A percentile compares a stretch with the other conserved stretches of the same genome.
These are phyloP conservation scores for Ectemnius lituratus DNA, from an alignment of 2,888 invertebrate genomes.

Conservation along the genomic window DNA sequence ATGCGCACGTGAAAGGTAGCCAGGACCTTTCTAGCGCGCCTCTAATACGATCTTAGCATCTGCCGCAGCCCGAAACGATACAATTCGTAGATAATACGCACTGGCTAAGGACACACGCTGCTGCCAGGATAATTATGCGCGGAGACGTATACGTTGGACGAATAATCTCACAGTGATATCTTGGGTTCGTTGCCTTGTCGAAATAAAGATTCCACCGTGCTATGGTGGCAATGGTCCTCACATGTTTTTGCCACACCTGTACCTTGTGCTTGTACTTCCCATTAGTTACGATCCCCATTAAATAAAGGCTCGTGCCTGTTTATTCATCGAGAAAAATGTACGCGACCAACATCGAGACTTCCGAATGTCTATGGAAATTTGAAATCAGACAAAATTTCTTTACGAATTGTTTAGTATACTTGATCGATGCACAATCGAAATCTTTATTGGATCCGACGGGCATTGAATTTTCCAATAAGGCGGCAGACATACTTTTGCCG, in stretches of 20 bases:
- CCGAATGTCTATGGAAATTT: too few relatives aligned
- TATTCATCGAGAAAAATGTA: too few relatives aligned
- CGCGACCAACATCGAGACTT: too few relatives aligned
- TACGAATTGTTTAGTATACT: neutral
- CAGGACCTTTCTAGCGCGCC: constrained; percentile 27
- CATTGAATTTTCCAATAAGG: neutral
- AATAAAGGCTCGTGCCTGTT: neutral
- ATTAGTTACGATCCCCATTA: constrained; percentile 29
- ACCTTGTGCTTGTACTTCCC: constrained; percentile 29
- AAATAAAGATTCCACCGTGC: constrained; percentile 42
- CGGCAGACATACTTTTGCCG: constrained; percentile 21
- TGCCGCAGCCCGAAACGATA: constrained; percentile 43
- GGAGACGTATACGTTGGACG: constrained; percentile 23
- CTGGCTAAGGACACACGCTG: constrained; percentile 6
- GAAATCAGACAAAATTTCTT: neutral
- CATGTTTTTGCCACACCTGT: constrained; percentile 42
- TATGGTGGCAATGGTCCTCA: constrained; percentile 22
- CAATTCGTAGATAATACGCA: constrained; percentile 43
- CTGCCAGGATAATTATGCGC: constrained; percentile 48
- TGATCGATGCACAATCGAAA: neutral
- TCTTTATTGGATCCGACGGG: neutral
- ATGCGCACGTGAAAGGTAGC: neutral
- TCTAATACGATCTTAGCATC: constrained; percentile 47
- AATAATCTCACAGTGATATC: constrained; percentile 49
- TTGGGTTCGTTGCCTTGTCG: constrained; percentile 20